These are phyloP conservation scores for Aptenodytes forsteri DNA, from an alignment of 2,113 vertebrate genomes.

Conservation along the genomic window DNA sequence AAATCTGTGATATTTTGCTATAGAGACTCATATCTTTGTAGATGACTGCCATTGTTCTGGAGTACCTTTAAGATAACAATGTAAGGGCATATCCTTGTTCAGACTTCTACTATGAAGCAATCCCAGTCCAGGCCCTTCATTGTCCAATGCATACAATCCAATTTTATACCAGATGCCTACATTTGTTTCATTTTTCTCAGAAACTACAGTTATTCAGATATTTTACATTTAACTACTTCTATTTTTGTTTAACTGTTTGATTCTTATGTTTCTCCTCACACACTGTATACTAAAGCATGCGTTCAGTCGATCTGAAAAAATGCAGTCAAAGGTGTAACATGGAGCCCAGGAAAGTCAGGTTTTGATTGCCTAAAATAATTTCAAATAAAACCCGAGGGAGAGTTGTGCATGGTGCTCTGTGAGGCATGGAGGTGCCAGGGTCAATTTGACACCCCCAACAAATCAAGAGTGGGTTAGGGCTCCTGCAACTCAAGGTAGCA, in stretches of 20 bases:
- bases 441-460: not conserved
- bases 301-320: not conserved
- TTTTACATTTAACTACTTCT: not conserved
- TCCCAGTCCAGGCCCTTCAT: not conserved
- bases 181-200: not conserved
- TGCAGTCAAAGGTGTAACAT: not conserved
- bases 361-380: not conserved
- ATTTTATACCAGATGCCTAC: not conserved
- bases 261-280: not conserved
- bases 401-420: not conserved
- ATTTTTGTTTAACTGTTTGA: not conserved
- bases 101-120: not conserved
- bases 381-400: not conserved
- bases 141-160: not conserved
- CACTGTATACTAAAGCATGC: not conserved
- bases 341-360: not conserved
- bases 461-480: not conserved
- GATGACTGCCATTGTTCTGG: not conserved
- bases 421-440: not conserved
- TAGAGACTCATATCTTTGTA: not conserved
- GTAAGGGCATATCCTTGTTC: not conserved
- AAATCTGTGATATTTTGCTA: slow-evolving; percentile 13
- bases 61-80: not conserved
- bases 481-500: not conserved
- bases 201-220: not conserved